Conservation (phyloP, 1,140 invertebrate genomes). For the Calliphora vicina region DNA sequence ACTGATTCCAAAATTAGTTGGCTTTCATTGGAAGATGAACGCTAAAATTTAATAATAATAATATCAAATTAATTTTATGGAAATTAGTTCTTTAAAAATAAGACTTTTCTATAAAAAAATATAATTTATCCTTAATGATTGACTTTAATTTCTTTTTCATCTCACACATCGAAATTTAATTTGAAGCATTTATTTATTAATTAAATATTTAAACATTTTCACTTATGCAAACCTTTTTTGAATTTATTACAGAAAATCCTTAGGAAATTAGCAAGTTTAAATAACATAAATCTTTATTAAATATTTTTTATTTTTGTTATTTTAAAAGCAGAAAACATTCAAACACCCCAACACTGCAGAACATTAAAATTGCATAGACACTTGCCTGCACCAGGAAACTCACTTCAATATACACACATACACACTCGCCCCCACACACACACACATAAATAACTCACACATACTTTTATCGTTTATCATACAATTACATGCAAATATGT, state of each 20-base stretch:
- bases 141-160: too few species aligned
- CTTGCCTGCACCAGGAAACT: not conserved
- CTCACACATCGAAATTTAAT: too few species aligned
- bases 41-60: constrained; percentile 61
- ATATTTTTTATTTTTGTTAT: not conserved
- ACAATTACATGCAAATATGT: not conserved
- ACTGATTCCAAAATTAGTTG: constrained; percentile 69
- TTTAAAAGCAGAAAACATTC: not conserved
- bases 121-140: too few species aligned
- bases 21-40: constrained; percentile 69
- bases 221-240: too few species aligned
- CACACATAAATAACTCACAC: not conserved
- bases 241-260: not conserved
- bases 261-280: not conserved
- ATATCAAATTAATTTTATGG: too few species aligned
- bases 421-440: not conserved
- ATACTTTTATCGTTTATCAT: not conserved
- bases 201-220: too few species aligned
- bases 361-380: not conserved
- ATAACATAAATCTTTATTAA: not conserved
- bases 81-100: too few species aligned
- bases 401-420: too few species aligned
- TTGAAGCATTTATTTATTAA: too few species aligned
- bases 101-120: too few species aligned
- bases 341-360: not conserved